phyloP scores from a whole-genome alignment of 2,113 vertebrate genomes.

The Neomonachus schauinslandi region DNA sequence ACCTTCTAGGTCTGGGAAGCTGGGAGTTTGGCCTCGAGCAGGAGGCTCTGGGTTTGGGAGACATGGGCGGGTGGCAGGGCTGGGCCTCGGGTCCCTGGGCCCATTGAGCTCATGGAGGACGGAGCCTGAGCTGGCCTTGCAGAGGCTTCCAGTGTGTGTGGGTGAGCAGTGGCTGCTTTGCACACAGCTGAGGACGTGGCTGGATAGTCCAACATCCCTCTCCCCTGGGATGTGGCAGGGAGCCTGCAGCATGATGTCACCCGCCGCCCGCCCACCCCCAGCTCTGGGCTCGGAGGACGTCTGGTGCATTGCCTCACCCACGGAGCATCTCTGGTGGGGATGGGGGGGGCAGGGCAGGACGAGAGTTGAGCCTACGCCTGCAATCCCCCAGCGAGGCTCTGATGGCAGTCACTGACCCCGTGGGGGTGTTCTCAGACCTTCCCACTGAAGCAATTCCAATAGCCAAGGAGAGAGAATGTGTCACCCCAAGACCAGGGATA shows the following conservation, averaged over 20 bases:
- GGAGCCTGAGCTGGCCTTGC: neutral
- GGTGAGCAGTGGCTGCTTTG: neutral
- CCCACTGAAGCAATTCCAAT: neutral
- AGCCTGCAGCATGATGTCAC: conserved; percentile 73
- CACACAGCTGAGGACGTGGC: conserved; percentile 54
- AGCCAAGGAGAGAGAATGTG: neutral
- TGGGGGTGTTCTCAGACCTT: conserved; percentile 19
- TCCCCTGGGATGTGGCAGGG: conserved; percentile 66
- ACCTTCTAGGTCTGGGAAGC: neutral
- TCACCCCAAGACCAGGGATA: neutral
- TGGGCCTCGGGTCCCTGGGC: neutral
- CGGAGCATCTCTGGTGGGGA: neutral
- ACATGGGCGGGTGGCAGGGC: neutral
- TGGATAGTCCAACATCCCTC: conserved; percentile 2
- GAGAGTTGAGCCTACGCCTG: neutral
- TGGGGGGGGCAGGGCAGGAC: neutral
- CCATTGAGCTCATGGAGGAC: neutral
- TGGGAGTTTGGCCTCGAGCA: neutral
- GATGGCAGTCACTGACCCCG: conserved; percentile 55
- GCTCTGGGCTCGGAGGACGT: neutral
- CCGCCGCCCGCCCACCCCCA: neutral
- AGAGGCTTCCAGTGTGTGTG: neutral
- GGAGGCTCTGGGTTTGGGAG: conserved; percentile 1
- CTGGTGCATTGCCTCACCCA: conserved; percentile 37
- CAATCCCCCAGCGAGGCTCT: neutral